Base-by-base conservation (phyloP, 2,888 invertebrate genomes). In the Cheilosia urbana region DNA sequence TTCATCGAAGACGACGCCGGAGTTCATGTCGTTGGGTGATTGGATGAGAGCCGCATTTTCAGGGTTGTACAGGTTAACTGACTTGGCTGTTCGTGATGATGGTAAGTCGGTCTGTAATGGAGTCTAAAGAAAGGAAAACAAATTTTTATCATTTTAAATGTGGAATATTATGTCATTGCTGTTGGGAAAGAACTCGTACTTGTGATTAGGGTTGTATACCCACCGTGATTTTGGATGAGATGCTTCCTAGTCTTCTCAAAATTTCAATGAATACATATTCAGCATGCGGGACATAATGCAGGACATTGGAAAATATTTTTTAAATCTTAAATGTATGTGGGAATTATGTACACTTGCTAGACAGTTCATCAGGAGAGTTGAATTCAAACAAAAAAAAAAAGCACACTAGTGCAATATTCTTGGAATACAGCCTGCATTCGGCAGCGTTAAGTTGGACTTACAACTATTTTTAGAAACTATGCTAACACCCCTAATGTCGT, bases 1-100 rank as follows among this genome's bases (percentile, higher is more conserved):
- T 57, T 76, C 77, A 55, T 78, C 82, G 63, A 71, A 78, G 1
- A 82, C 42, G 6, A 82, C 76, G 15, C 79, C 79, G n/a, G 58
- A 51, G 9, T 75, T 68, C 58, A 51, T 49, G 37, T 24, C 40
- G 6, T 55, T 57, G 1, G 75, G 17, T 37, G 55, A 51, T 0
- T 37, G 3, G 9, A 11, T 63, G 19, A 68, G 53, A 13, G 76
- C 79, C 0, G 58, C 45, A 15, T 37, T 84, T 15, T 75, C 79
- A 2, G 71, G 57, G 21, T 69, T 80, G 53, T 47, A 51, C 0
- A 40, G 42, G 0, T 49, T 49, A 13, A 60, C 17, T 19, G 68
- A n/a, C 13, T 71, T 77, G 9, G 9, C 57, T n/a, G 42, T 66
- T 37, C 51, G 27, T 0, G 60, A 71, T 55, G 65, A 27, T 27